These are phyloP conservation scores for Dolichopus griseipennis DNA, from an alignment of 2,888 invertebrate genomes.

Conservation along the genomic window DNA sequence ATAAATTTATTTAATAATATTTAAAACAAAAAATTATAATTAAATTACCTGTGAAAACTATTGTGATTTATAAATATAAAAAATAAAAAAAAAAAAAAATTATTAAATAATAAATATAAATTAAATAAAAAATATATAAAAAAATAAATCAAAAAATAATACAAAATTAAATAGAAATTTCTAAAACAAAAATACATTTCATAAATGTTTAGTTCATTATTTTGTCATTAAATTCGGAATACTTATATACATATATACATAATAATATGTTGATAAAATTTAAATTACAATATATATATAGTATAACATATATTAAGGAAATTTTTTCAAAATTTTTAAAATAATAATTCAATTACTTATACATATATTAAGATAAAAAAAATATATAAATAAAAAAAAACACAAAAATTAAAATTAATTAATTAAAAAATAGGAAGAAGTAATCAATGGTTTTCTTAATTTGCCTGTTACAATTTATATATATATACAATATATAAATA, in stretches of 20 bases:
- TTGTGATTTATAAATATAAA: not conserved
- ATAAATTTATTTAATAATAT: not conserved
- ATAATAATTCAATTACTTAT: too few relatives aligned
- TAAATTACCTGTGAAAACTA: slow-evolving; percentile 5
- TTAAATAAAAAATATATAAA: not conserved
- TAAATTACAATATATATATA: too few relatives aligned
- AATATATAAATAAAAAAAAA: not conserved
- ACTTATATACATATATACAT: not conserved
- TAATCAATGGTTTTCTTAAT: slow-evolving; percentile 6
- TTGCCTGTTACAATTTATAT: not conserved
- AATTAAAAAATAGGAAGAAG: not conserved
- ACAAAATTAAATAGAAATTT: too few relatives aligned
- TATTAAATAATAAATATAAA: not conserved
- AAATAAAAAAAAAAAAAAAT: not conserved
- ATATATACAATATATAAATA: too few relatives aligned
- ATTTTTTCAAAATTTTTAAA: not conserved
- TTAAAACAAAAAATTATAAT: too few relatives aligned
- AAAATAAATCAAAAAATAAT: too few relatives aligned
- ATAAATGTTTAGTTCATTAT: too few relatives aligned
- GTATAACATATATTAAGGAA: not conserved
- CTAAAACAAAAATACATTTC: too few relatives aligned
- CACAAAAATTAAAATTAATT: not conserved
- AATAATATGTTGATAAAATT: not conserved
- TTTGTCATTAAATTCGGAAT: not conserved
- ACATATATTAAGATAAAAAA: not conserved